Evolutionary conservation across 2,113 vertebrate species (phyloP).

Genomic region (Pelvicachromis taeniatus): DNA sequence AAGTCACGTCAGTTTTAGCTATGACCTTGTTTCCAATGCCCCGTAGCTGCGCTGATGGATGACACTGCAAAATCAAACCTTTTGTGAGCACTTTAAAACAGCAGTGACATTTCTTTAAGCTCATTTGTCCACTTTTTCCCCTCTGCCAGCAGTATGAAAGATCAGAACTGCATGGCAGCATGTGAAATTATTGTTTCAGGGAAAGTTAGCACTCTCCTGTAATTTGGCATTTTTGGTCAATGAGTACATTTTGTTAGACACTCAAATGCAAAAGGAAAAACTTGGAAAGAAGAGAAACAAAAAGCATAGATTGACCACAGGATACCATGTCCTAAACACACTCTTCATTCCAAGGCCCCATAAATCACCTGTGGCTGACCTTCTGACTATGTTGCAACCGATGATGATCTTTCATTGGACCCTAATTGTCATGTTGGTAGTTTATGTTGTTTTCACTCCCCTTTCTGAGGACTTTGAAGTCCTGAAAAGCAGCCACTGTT

Average conservation of each 20-base stretch:
- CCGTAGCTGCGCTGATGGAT: neutral
- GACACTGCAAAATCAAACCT: neutral
- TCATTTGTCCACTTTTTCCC: neutral
- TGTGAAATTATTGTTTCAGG: slow-evolving; percentile 18
- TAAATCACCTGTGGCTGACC: slow-evolving; percentile 25
- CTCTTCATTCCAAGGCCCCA: neutral
- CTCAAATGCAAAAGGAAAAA: neutral
- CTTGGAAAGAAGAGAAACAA: neutral
- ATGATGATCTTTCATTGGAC: neutral
- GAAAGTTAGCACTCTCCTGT: slow-evolving; percentile 13
- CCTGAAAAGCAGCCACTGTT: slow-evolving; percentile 52
- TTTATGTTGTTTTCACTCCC: slow-evolving; percentile 16
- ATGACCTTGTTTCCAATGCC: slow-evolving; percentile 3
- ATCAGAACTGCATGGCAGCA: neutral
- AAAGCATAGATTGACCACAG: neutral
- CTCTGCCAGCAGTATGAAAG: neutral
- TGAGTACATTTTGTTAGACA: slow-evolving; percentile 45
- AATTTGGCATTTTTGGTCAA: slow-evolving; percentile 18
- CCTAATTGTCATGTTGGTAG: slow-evolving; percentile 58
- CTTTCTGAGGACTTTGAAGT: slow-evolving; percentile 41
- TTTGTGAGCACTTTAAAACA: neutral
- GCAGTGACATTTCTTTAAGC: neutral
- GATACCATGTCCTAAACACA: neutral
- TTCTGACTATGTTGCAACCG: slow-evolving; percentile 1
- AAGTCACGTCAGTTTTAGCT: slow-evolving; percentile 16